Evolutionary conservation across 2,888 invertebrate species (phyloP), one percentile per base, ranked within the genome.

Genomic region (Hofmannophila pseudospretella): DNA sequence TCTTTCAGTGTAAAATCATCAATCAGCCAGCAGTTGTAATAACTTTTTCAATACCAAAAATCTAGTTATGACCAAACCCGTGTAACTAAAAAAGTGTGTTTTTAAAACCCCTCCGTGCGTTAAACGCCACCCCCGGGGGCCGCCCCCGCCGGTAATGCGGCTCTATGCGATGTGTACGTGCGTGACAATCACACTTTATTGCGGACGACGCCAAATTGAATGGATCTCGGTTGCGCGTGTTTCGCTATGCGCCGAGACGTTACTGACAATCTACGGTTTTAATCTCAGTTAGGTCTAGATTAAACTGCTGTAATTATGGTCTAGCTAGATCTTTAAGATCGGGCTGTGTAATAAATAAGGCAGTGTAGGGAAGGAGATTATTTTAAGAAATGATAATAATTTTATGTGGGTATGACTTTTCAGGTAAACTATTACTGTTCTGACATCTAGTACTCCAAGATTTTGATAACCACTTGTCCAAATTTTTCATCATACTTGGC

Each of bases 141-240:
- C 20, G 48, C 48, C 40, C 44, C 38, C 41, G 39, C 42, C 53
- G 39, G 54, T 70, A 69, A 67, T 69, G 58, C 64, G 66, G 59
- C 67, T 70, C 69, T 69, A 74, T 74, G 79, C 76, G 67, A 68
- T 58, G 67, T 70, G 72, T 82, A 81, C 86, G 86, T 86, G 86
- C 86, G 86, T 85, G 80, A 79, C 84, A 76, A 78, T 81, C 81
- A 67, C 78, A 70, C 79, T 76, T 79, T 77, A 81, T 78, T 70
- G 77, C 68, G 42, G 51, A 57, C 64, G 71, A 72, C 68, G 70
- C 65, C 59, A 70, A 77, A 77, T 74, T 79, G 75, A 78, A 77
- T 78, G 76, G 73, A 65, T 66, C 60, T 54, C 47, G 44, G 59
- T 42, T 48, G 44, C 47, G 58, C 51, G 51, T 48, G 58, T 59